Conservation (phyloP, 2,888 invertebrate species). For the Limnephilus marmoratus region DNA sequence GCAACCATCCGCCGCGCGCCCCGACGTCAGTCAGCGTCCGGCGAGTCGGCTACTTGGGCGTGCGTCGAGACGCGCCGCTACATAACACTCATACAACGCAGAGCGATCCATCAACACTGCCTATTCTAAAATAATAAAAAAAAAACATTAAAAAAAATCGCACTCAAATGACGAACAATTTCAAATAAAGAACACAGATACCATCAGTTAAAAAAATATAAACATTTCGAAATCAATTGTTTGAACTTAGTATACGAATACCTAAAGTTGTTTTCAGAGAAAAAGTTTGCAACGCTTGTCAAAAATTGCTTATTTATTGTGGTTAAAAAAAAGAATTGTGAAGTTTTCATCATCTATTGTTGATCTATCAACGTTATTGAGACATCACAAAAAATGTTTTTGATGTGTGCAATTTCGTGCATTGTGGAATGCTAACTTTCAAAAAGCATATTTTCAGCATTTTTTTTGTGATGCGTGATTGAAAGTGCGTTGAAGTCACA, state of each 20-base stretch:
- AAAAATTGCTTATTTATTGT: slow-evolving; percentile 18
- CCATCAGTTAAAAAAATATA: background rate
- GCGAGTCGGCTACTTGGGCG: slow-evolving; percentile 58
- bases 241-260: slow-evolving; percentile 19
- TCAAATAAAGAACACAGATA: slow-evolving; percentile 14
- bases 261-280: background rate
- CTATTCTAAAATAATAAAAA: background rate
- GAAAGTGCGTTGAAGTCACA: slow-evolving; percentile 24
- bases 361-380: background rate
- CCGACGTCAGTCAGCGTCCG: slow-evolving; percentile 65
- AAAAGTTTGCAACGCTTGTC: background rate
- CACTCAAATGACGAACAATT: background rate
- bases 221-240: background rate
- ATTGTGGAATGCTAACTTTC: background rate
- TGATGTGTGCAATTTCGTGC: background rate
- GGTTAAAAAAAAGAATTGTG: slow-evolving; percentile 25
- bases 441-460: background rate
- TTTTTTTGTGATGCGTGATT: slow-evolving; percentile 28
- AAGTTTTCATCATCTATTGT: slow-evolving; percentile 3
- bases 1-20: slow-evolving; percentile 56
- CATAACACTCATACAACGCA: slow-evolving; percentile 37
- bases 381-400: background rate
- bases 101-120: slow-evolving; percentile 48
- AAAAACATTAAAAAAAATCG: background rate
- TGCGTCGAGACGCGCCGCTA: slow-evolving; percentile 65